phyloP scores from a whole-genome alignment of 2,888 invertebrate species.

The Nymphalis c-album region DNA sequence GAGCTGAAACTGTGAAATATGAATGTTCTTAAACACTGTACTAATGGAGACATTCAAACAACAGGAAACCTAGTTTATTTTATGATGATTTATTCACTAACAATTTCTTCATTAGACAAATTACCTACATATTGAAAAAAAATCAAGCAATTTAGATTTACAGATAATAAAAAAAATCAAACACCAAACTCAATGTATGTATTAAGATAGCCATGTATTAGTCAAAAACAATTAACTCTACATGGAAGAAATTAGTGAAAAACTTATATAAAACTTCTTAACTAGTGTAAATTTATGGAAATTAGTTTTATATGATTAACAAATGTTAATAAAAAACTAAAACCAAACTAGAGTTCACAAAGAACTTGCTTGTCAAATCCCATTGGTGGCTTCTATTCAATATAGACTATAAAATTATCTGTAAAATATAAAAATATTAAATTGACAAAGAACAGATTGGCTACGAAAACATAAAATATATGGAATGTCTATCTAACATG shows the following conservation, averaged over 20 bases:
- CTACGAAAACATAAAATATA: no score
- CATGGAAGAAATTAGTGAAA: no score
- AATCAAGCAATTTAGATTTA: no score
- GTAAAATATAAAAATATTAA: constrained; percentile 22
- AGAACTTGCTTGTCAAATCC: constrained; percentile 68
- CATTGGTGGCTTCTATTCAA: constrained; percentile 49
- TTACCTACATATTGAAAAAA: no score
- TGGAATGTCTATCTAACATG: no score
- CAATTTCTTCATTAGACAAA: no score
- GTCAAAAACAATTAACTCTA: no score
- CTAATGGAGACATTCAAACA: constrained; percentile 27
- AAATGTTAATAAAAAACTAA: constrained; percentile 21
- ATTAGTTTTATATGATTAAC: not conserved
- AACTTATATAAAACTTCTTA: no score
- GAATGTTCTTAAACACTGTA: constrained; percentile 38
- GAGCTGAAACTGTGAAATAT: constrained; percentile 66
- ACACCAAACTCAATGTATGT: no score
- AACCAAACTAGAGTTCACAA: constrained; percentile 32
- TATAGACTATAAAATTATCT: constrained; percentile 22
- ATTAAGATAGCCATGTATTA: no score
- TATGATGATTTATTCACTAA: not conserved
- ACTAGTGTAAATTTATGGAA: no score
- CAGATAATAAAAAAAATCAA: no score
- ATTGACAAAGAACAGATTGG: not conserved
- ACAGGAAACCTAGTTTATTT: not conserved